Conservation (phyloP, 1,140 invertebrate species). For the Luehdorfia chinensis region DNA sequence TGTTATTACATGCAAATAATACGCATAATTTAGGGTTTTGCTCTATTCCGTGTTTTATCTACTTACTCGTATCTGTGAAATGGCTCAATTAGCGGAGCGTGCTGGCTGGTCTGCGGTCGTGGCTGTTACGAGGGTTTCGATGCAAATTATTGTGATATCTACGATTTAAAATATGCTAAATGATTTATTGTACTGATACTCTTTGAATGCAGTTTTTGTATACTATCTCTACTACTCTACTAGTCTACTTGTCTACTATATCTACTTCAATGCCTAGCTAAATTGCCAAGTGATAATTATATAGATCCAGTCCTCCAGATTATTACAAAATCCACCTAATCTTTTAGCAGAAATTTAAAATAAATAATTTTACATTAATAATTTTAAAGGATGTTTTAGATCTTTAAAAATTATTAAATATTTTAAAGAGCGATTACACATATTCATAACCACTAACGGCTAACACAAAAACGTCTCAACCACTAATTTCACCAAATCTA, state of each 20-base stretch:
- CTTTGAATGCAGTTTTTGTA: too few relatives aligned
- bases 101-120: conserved; percentile 32
- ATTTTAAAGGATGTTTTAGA: too few relatives aligned
- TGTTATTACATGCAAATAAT: conserved; percentile 75
- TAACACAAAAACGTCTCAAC: conserved; percentile 53
- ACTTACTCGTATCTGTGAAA: conserved; percentile 75
- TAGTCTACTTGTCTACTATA: too few relatives aligned
- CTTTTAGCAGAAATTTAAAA: too few relatives aligned
- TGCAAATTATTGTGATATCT: conserved; percentile 47
- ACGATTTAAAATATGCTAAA: conserved; percentile 62
- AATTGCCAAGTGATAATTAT: too few relatives aligned
- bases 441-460: conserved; percentile 62
- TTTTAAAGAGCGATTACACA: conserved; percentile 35
- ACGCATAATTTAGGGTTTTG: conserved; percentile 67
- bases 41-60: conserved; percentile 71
- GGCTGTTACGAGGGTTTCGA: conserved; percentile 20
- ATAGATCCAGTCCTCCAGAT: too few relatives aligned
- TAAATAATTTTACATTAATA: too few relatives aligned
- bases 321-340: too few relatives aligned
- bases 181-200: conserved; percentile 46
- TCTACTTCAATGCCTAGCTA: too few relatives aligned
- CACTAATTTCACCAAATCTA: conserved; percentile 63
- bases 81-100: conserved; percentile 68
- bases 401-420: too few relatives aligned
- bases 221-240: too few relatives aligned